Base-by-base conservation (phyloP, 2,797 vertebrate genomes). In the Psittacula echo region DNA sequence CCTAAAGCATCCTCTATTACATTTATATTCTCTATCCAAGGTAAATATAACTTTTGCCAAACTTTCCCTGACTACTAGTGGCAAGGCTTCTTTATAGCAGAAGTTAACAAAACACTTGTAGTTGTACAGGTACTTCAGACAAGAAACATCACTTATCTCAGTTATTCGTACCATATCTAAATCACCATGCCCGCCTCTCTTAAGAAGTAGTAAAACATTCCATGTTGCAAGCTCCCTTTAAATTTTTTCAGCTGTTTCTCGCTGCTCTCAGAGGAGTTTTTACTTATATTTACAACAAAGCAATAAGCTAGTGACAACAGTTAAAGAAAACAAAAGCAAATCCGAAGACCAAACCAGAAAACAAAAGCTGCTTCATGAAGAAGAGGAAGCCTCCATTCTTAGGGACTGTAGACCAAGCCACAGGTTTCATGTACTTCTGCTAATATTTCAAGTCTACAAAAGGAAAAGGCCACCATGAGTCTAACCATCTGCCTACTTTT, bases 111-210 rank as follows among this genome's bases (percentile, higher is more conserved):
- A 96, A 83, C 0, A 0, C 74, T 91, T 91, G 78, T 61, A 95
- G n/a, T 20, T 78, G 76, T 77, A 66, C 54, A 75, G 70, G 50
- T 87, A 86, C 65, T 92, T 92, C 65, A 94, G 70, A 85, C 62
- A 67, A 94, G 79, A 94, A 97, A 95, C 19, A 29, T 22, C 53
- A n/a, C 65, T 83, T 87, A 70, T 62, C 85, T 72, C 56, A 84
- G 50, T 89, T 92, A 54, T 84, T 94, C 48, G 44, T 65, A 62
- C 18, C 2, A 1, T 65, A 66, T 23, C 72, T 92, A 93, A 94
- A 94, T 93, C 91, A 96, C 34, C 26, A 20, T 74, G 70, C 8
- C 54, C 72, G 24, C 27, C 10, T 83, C 73, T 77, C 81, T 58
- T 74, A 68, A 90, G 41, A 21, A 92, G 53, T 6, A 77, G 68